A percentile compares a stretch with the other conserved stretches of the same genome.
These are phyloP conservation scores for Pontoporia blainvillei DNA, from an alignment of 2,113 vertebrate genomes.

Conservation along the genomic window DNA sequence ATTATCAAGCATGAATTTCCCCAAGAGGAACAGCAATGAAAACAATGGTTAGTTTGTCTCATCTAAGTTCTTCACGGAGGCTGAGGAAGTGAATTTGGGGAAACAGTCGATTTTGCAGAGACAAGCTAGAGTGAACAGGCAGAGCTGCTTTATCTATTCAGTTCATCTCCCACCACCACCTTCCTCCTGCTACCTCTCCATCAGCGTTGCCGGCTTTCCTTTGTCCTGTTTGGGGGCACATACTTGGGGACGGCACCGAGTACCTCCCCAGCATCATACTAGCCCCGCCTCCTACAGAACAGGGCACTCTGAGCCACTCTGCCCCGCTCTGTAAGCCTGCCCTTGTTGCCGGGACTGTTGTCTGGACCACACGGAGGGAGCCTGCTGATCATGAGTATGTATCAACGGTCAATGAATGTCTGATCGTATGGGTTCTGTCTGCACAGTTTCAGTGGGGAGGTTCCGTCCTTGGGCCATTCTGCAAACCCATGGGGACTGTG, in stretches of 20 bases:
- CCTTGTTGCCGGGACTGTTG: neutral
- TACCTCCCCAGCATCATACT: rapidly evolving
- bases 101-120: neutral
- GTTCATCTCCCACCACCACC: rapidly evolving
- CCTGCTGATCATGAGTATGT: rapidly evolving
- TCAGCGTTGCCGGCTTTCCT: no score
- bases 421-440: neutral
- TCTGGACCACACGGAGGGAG: rapidly evolving
- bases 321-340: neutral
- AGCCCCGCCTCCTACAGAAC: neutral
- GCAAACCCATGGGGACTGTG: neutral
- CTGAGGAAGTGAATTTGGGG: neutral
- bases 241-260: rapidly evolving
- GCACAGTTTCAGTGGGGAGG: rapidly evolving
- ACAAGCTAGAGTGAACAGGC: neutral
- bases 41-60: neutral
- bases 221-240: neutral
- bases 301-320: neutral
- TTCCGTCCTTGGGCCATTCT: neutral
- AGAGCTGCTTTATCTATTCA: no score
- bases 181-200: neutral
- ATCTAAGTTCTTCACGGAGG: neutral
- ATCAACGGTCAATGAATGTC: rapidly evolving
- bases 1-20: neutral
- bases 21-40: neutral